Evolutionary conservation across 2,113 vertebrate species (phyloP).

Genomic region (Chroicocephalus ridibundus): DNA sequence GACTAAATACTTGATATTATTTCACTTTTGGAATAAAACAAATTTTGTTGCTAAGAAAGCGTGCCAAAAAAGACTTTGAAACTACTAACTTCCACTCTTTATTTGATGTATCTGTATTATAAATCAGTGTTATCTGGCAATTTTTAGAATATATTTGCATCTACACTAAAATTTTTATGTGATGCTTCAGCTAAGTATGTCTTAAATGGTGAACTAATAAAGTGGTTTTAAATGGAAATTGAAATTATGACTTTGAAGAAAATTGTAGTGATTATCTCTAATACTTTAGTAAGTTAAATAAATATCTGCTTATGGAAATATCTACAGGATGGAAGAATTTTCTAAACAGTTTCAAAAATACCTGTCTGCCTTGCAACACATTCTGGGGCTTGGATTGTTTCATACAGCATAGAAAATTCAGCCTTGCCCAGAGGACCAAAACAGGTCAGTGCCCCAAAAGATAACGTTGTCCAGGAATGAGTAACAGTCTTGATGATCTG

Average conservation of each 20-base stretch:
- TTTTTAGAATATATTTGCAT: conserved; percentile 24
- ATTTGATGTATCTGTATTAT: neutral
- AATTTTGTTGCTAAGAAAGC: neutral
- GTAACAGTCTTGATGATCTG: neutral
- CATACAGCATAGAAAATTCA: neutral
- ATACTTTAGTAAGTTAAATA: conserved; percentile 27
- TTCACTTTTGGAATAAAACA: neutral
- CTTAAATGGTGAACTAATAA: conserved; percentile 53
- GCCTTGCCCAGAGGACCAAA: neutral
- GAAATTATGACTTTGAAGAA: conserved; percentile 45
- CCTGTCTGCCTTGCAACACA: neutral
- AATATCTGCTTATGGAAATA: conserved; percentile 14
- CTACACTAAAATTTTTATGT: neutral
- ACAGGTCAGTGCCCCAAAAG: neutral
- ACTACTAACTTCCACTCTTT: neutral
- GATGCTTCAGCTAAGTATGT: conserved; percentile 24
- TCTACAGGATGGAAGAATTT: neutral
- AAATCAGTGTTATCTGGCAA: neutral
- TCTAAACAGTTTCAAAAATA: neutral
- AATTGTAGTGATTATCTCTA: conserved; percentile 46
- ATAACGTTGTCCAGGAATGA: neutral
- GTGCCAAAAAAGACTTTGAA: neutral
- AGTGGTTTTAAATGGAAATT: conserved; percentile 57
- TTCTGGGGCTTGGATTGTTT: neutral
- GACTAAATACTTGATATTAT: neutral